Evolutionary conservation across 2,888 invertebrate species (phyloP), one percentile per base, ranked within the genome.

Genomic region (Margaritifera margaritifera): DNA sequence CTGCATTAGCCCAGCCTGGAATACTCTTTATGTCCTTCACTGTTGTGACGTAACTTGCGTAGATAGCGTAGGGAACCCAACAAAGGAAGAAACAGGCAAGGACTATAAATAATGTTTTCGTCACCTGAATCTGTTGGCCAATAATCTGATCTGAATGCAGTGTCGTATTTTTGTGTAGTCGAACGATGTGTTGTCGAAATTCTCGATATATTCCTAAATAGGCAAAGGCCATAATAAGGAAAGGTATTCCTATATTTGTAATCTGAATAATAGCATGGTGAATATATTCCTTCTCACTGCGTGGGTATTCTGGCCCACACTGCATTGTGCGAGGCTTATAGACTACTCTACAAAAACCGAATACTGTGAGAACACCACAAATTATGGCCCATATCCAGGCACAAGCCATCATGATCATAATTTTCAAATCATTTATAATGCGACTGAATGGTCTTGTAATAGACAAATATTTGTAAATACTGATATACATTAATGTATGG

Each of bases 401-500:
- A 0, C 84, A 83, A 2, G 78, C 81, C 62, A 90, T 88, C 88
- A 90, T 89, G 50, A 86, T 60, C 22, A 84, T 61, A 51, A 90
- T 89, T 62, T 86, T 79, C 42, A 79, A 69, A 4, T 84, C 80
- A 2, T 88, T 88, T 72, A 90, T 84, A 55, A 84, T 81, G 20
- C 86, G 81, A 50, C 83, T 85, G 74, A 90, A 87, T 4, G 90
- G 90, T 20, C 87, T 77, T 1, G 87, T 88, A 66, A 90, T 89
- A 59, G 89, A 87, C 66, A 87, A 81, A 75, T 84, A 90, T 80
- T 90, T 90, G 77, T 90, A 89, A 18, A 88, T 64, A 56, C 82
- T 80, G 50, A 90, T 90, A 72, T 89, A 90, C 90, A 90, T 90
- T 20, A 90, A 82, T 2, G 90, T 90, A 71, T 90, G 90, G 57